phyloP scores from a whole-genome alignment of 2,113 vertebrate species.

The Neomonachus schauinslandi region DNA sequence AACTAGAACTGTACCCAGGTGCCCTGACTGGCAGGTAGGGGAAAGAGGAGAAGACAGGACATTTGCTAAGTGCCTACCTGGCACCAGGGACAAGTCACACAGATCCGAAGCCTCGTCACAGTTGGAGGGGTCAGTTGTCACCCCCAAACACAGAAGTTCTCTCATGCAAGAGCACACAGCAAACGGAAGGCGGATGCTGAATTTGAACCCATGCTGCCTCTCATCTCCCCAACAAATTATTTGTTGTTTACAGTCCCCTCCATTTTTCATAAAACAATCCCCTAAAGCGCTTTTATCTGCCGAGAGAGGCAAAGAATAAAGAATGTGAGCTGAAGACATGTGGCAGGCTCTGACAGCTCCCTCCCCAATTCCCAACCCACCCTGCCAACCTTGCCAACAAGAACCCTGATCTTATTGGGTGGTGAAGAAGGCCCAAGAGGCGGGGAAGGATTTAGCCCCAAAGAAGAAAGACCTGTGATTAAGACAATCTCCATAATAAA shows the following conservation, averaged over 20 bases:
- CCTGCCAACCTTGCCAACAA: too few relatives aligned
- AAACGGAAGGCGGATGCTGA: background rate
- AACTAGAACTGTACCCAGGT: accelerated
- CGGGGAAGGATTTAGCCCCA: background rate
- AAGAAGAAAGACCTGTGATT: background rate
- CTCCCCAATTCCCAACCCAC: background rate
- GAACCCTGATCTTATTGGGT: background rate
- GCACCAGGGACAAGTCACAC: background rate
- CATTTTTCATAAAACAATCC: background rate
- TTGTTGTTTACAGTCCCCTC: background rate
- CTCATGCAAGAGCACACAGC: background rate
- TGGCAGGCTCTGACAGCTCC: background rate
- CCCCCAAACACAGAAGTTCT: background rate
- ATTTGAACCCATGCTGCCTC: background rate
- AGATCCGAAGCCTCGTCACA: background rate
- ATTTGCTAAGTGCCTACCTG: background rate
- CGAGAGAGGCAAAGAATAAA: background rate
- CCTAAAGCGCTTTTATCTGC: background rate
- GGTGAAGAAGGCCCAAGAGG: background rate
- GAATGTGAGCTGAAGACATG: accelerated
- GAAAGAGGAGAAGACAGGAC: background rate
- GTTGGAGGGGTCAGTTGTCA: background rate
- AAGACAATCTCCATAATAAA: background rate
- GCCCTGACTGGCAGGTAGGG: background rate
- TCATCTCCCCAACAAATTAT: background rate